These are phyloP conservation scores for Monoplex corrugatus DNA, from an alignment of 2,888 invertebrate species.

Conservation along the genomic window DNA sequence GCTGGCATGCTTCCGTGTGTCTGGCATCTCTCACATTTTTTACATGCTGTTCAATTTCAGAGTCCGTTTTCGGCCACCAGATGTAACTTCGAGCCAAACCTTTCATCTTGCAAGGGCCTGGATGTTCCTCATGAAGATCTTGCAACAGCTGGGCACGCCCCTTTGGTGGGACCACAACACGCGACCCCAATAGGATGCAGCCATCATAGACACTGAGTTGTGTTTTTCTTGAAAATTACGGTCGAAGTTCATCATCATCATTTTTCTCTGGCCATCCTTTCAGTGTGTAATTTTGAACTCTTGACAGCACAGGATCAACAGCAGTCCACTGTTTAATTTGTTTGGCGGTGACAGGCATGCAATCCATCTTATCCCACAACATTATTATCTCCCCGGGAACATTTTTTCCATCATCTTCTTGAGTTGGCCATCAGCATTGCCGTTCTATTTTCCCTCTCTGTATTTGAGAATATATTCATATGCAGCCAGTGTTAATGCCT, in stretches of 20 bases:
- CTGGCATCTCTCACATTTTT: conserved; percentile 55
- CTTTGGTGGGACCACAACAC: conserved; percentile 48
- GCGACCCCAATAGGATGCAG: conserved; percentile 52
- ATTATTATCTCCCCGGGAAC: not conserved
- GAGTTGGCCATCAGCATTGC: conserved; percentile 70
- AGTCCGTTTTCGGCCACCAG: too few relatives aligned
- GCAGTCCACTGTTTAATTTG: not conserved
- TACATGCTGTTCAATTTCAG: too few relatives aligned
- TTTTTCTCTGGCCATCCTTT: not conserved
- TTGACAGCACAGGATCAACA: not conserved
- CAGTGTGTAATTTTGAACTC: not conserved
- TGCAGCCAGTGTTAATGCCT: conserved; percentile 52
- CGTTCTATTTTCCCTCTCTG: conserved; percentile 68
- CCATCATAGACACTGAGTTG: conserved; percentile 17
- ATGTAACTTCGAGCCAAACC: too few relatives aligned
- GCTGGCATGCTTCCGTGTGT: conserved; percentile 55
- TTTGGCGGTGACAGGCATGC: not conserved
- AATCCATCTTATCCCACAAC: not conserved
- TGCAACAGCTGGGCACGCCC: conserved; percentile 26
- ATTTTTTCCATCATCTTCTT: not conserved
- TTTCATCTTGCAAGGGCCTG: too few relatives aligned
- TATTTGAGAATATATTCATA: conserved; percentile 57
- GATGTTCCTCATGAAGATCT: conserved; percentile 52
- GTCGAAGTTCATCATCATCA: not conserved
- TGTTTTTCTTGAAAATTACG: too few relatives aligned